Conservation (phyloP, 2,797 vertebrate species). For the Eulemur rubriventer region DNA sequence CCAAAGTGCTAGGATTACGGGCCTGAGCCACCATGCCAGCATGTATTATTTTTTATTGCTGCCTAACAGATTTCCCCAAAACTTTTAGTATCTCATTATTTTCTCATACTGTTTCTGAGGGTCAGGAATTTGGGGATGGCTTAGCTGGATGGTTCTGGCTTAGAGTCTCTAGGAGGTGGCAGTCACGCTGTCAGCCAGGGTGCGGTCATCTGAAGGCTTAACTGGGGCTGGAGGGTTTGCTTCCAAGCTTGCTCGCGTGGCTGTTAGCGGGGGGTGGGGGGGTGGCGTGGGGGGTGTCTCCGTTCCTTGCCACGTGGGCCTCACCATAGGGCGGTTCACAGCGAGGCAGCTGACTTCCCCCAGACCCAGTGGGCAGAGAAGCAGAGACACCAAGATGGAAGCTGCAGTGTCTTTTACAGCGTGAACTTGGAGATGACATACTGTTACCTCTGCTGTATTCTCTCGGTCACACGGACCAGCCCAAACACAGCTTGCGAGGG, state of each 20-base stretch:
- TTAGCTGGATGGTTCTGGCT: background rate
- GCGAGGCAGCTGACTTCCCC: background rate
- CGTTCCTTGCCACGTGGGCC: background rate
- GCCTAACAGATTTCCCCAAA: background rate
- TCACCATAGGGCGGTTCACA: background rate
- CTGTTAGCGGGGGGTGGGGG: background rate
- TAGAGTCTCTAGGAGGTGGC: background rate
- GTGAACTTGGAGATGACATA: background rate
- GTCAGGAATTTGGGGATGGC: background rate
- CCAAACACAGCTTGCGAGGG: background rate
- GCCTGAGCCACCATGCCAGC: too few relatives aligned
- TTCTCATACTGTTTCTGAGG: background rate
- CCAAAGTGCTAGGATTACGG: too few relatives aligned
- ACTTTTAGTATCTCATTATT: background rate
- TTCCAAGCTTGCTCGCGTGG: background rate
- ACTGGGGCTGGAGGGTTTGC: background rate
- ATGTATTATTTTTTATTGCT: background rate
- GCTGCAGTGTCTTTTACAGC: background rate
- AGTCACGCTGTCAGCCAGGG: background rate
- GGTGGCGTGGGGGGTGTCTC: background rate
- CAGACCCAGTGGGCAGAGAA: background rate
- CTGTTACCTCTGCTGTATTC: background rate
- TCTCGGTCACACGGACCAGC: background rate
- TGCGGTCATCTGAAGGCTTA: background rate
- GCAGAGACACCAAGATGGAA: background rate